Percentiles rank a stretch among this genome's conserved stretches.
Conservation (phyloP, 2,113 vertebrate species). For the Platichthys flesus region DNA sequence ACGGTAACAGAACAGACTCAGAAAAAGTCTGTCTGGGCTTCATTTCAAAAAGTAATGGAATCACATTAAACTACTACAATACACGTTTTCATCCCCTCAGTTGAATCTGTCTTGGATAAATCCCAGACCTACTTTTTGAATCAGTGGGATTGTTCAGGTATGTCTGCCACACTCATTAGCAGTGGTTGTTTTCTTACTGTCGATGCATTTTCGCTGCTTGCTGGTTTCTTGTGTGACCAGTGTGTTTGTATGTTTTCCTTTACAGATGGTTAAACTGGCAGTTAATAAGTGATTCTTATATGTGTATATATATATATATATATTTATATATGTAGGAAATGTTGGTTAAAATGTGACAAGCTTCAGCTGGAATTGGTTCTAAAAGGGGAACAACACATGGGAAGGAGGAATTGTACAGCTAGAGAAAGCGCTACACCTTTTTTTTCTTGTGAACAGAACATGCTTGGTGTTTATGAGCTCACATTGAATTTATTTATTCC, state of each 20-base stretch:
- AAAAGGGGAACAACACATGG: not conserved
- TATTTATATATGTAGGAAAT: not conserved
- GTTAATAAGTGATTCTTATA: not conserved
- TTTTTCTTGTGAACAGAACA: not conserved
- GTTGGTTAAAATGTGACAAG: not conserved
- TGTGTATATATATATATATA: not conserved
- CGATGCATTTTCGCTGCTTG: not conserved
- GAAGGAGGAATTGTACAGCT: too few species aligned
- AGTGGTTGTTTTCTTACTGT: not conserved
- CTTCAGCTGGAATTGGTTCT: not conserved
- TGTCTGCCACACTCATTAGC: slow-evolving; percentile 4
- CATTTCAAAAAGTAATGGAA: not conserved
- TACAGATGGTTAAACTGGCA: not conserved
- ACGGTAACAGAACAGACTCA: not conserved
- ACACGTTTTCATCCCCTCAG: not conserved
- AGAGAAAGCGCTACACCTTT: too few species aligned
- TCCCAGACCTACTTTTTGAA: not conserved
- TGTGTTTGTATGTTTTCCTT: not conserved
- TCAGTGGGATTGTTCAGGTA: slow-evolving; percentile 13
- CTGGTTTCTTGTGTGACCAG: not conserved
- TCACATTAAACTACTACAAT: slow-evolving; percentile 5
- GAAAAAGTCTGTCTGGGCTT: slow-evolving; percentile 5
- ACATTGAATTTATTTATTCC: too few species aligned
- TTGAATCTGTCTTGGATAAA: not conserved
- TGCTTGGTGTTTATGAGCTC: not conserved